A percentile compares a stretch with the other conserved stretches of the same genome.
Evolutionary conservation across 53 echinoderm and acorn worm species (phyloP).

Genomic region (Zoroaster sp.): DNA sequence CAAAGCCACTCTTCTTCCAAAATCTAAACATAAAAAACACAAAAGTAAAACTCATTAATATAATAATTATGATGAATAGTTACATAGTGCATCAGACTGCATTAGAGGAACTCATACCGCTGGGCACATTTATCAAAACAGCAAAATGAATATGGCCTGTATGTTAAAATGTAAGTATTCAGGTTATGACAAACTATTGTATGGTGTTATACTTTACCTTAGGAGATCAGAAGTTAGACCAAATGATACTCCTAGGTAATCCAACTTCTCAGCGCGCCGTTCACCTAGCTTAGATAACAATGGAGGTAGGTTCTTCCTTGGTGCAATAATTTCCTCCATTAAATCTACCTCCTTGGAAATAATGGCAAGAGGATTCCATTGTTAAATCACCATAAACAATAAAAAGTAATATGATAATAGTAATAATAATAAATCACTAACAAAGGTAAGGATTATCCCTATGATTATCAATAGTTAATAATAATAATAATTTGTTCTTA

Average conservation of each 20-base stretch:
- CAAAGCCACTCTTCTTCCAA: constrained; percentile 95
- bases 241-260: constrained; percentile 95
- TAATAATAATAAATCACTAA: no score
- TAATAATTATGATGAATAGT: not conserved
- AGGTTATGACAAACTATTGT: no score
- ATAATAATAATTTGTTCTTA: not conserved
- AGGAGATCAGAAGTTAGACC: constrained; percentile 88
- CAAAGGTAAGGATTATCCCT: no score
- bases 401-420: not conserved
- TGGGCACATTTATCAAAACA: not conserved
- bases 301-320: constrained; percentile 92
- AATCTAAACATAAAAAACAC: constrained; percentile 59
- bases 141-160: no score
- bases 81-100: not conserved
- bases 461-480: not conserved
- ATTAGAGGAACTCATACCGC: not conserved
- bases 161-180: no score
- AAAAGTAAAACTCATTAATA: not conserved
- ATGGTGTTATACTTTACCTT: no score
- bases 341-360: constrained; percentile 81
- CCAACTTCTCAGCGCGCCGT: constrained; percentile 87
- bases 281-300: constrained; percentile 89
- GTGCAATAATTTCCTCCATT: constrained; percentile 84
- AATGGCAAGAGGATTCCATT: not conserved
- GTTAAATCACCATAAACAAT: not conserved